Percentiles rank a stretch among this genome's conserved stretches.
Evolutionary conservation across 2,113 vertebrate genomes (phyloP).

Genomic region (Suricata suricatta): DNA sequence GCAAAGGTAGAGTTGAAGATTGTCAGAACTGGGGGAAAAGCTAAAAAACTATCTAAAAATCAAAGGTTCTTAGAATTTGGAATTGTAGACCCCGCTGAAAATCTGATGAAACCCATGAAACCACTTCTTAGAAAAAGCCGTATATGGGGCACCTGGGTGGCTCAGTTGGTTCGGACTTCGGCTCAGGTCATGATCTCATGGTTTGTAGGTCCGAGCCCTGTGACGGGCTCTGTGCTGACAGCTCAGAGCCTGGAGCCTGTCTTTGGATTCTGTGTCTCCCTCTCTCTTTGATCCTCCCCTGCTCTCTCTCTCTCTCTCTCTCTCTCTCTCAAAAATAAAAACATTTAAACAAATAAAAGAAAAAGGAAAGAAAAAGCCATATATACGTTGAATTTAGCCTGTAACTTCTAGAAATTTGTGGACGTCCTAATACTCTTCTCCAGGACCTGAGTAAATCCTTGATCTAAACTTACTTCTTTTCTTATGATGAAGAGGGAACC

Average conservation of each 20-base stretch:
- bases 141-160: too few species aligned
- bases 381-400: neutral
- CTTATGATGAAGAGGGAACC: neutral
- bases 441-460: neutral
- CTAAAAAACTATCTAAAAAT: slow-evolving; percentile 23
- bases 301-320: too few species aligned
- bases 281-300: too few species aligned
- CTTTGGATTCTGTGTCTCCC: too few species aligned
- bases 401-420: neutral
- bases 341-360: too few species aligned
- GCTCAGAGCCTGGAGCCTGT: too few species aligned
- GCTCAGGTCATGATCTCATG: too few species aligned
- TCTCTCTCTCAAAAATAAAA: too few species aligned
- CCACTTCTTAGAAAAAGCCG: neutral
- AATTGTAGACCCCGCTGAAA: neutral
- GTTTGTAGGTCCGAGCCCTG: too few species aligned
- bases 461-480: neutral
- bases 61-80: neutral
- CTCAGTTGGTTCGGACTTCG: too few species aligned
- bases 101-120: neutral
- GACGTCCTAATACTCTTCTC: neutral
- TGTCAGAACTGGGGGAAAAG: neutral
- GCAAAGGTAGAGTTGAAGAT: neutral
- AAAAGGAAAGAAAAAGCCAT: neutral
- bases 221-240: too few species aligned